Evolutionary conservation across 2,797 vertebrate genomes (phyloP).

Genomic region (Syncerus caffer): DNA sequence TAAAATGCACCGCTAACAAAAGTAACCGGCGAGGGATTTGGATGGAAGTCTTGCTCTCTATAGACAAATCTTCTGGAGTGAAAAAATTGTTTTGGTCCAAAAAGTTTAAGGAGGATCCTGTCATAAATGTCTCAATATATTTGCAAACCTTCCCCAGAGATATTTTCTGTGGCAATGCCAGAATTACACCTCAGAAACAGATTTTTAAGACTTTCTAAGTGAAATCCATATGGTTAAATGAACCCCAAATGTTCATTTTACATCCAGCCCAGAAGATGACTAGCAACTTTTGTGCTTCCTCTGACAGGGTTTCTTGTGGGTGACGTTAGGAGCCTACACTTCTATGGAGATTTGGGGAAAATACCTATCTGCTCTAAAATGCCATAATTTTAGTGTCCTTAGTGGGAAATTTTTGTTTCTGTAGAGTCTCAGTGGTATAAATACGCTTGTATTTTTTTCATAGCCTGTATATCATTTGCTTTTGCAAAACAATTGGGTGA

Average conservation of each 20-base stretch:
- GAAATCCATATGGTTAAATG: slow-evolving; percentile 61
- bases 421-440: background rate
- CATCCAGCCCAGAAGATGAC: slow-evolving; percentile 38
- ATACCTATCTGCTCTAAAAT: background rate
- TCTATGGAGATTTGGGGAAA: background rate
- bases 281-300: slow-evolving; percentile 24
- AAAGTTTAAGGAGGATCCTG: background rate
- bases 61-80: background rate
- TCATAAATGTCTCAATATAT: slow-evolving; percentile 15
- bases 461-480: background rate
- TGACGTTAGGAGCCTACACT: background rate
- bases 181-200: slow-evolving; percentile 47
- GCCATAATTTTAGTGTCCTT: background rate
- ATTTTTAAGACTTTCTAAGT: slow-evolving; percentile 55
- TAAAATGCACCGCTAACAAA: slow-evolving; percentile 13
- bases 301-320: background rate
- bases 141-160: slow-evolving; percentile 36
- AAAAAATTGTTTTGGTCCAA: background rate
- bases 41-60: background rate
- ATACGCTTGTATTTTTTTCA: background rate
- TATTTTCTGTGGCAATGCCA: slow-evolving; percentile 14
- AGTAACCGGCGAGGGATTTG: background rate
- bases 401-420: background rate
- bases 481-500: background rate
- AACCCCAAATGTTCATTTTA: slow-evolving; percentile 60